Percentiles rank a stretch among this genome's conserved stretches.
These are phyloP conservation scores for Megalurothrips usitatus DNA, from an alignment of 2,888 invertebrate species.

Conservation along the genomic window DNA sequence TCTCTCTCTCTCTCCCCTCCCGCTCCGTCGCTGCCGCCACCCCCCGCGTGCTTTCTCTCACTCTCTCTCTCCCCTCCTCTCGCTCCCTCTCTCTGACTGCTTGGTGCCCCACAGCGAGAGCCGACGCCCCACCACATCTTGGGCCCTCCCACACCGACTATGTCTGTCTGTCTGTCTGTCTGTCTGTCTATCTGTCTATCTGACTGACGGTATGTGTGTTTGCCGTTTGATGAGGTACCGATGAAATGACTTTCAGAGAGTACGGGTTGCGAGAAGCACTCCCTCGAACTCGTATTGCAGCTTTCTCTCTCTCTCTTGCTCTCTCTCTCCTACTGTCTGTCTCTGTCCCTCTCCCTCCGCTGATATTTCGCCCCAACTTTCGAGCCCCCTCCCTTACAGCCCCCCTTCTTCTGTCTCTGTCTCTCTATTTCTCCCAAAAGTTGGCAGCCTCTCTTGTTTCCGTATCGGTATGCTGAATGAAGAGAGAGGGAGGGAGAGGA, in stretches of 20 bases:
- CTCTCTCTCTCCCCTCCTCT: too few species aligned
- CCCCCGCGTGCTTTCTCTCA: not conserved
- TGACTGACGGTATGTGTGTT: too few species aligned
- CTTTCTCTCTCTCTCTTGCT: not conserved
- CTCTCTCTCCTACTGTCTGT: not conserved
- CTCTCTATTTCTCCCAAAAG: not conserved
- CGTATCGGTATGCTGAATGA: too few species aligned
- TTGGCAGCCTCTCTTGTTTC: too few species aligned
- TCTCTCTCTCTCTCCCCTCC: not conserved
- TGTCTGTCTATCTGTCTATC: not conserved
- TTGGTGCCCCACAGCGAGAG: not conserved
- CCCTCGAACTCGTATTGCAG: too few species aligned
- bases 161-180: not conserved
- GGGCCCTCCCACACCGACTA: not conserved
- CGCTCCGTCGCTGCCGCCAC: not conserved
- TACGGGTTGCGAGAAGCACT: too few species aligned
- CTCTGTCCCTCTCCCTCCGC: not conserved
- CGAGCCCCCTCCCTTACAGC: not conserved
- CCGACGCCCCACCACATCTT: not conserved
- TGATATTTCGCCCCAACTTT: too few species aligned
- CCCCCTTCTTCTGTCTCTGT: not conserved
- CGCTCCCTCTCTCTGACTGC: too few species aligned
- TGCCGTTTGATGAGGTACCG: too few species aligned
- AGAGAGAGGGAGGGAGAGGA: too few species aligned
- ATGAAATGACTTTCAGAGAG: too few species aligned